These are phyloP conservation scores for Trichogramma pretiosum DNA, from an alignment of 1,140 invertebrate genomes.

Conservation along the genomic window DNA sequence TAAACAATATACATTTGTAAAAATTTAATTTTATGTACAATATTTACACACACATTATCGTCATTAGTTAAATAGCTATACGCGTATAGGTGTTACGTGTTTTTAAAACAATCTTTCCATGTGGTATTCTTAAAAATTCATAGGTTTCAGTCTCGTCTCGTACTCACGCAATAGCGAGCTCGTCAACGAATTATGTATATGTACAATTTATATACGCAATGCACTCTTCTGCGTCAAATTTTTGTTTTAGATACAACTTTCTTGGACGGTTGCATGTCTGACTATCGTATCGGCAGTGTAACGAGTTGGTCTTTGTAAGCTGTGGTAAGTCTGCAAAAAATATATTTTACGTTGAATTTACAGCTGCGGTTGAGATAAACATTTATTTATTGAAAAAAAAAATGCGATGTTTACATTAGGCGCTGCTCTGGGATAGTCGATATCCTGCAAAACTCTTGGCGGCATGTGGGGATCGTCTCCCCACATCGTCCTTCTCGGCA, in stretches of 20 bases:
- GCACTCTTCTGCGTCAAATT: too few species aligned
- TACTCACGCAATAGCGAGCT: too few species aligned
- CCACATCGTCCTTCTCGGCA: conserved; percentile 33
- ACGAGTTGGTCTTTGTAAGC: conserved; percentile 33
- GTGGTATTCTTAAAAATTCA: conserved; percentile 21
- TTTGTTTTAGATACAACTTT: conserved; percentile 32
- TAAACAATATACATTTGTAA: too few species aligned
- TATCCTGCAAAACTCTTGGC: conserved; percentile 30
- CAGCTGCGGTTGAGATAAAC: too few species aligned
- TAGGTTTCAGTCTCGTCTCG: conserved; percentile 1
- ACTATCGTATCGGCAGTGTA: conserved; percentile 31
- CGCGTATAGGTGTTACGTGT: conserved; percentile 20
- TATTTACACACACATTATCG: conserved; percentile 37
- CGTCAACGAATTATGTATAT: too few species aligned
- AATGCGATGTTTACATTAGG: conserved; percentile 28
- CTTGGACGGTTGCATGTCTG: conserved; percentile 32
- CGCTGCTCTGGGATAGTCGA: conserved; percentile 33
- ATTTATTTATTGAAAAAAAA: too few species aligned
- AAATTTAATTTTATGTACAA: conserved; percentile 40
- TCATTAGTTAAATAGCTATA: conserved; percentile 28
- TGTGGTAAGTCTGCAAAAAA: conserved; percentile 33
- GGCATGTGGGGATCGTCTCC: conserved; percentile 31
- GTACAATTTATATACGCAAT: too few species aligned
- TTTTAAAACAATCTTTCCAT: conserved; percentile 12
- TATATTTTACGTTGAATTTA: too few species aligned